Base-by-base conservation (phyloP, 2,888 invertebrate species). In the Ophion slaviceki region DNA sequence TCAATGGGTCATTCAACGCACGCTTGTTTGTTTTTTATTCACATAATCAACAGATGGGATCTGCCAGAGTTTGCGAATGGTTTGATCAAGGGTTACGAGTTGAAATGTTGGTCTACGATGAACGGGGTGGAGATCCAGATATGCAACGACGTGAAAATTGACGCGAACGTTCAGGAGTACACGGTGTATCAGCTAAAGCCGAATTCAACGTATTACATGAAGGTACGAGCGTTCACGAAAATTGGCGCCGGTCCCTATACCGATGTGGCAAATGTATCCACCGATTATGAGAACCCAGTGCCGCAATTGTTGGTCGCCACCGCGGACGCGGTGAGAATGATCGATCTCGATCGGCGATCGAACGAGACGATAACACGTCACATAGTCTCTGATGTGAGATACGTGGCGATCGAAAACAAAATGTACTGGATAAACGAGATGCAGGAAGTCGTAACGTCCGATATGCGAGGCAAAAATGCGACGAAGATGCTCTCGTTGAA, bases 381-480 rank as follows among this genome's bases (percentile, higher is more conserved):
- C 8, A 96, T 96, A 80, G 97, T 97, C 0, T 95, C 96, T 11
- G 97, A 97, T 90, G 95, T 98, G 82, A 95, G 96, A 10, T 95
- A 96, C 85, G 95, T 96, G 61, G 95, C 96, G 3, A 95, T 96
- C 88, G 98, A 98, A 90, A 95, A 96, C 80, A 95, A 96, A 32
- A 94, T 98, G 6, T 97, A 97, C 90, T 98, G 98, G 98, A 96
- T 98, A 17, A 97, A 98, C 90, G 96, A 97, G 89, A 95, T 96
- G 91, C 96, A 96, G 86, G 96, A 97, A 92, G 94, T 97, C 84
- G 96, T 96, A 88, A 95, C 95, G 36, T 96, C 96, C 1, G 94
- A 95, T 87, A 94, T 96, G 40, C 95, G 95, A 79, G 96, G 95
- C 17, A 94, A 94, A 86, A 95, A 94, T 88, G 94, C 94, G 2